Evolutionary conservation across 1,140 invertebrate genomes (phyloP), one percentile per base, ranked within the genome.

Genomic region (Tribolium madens): DNA sequence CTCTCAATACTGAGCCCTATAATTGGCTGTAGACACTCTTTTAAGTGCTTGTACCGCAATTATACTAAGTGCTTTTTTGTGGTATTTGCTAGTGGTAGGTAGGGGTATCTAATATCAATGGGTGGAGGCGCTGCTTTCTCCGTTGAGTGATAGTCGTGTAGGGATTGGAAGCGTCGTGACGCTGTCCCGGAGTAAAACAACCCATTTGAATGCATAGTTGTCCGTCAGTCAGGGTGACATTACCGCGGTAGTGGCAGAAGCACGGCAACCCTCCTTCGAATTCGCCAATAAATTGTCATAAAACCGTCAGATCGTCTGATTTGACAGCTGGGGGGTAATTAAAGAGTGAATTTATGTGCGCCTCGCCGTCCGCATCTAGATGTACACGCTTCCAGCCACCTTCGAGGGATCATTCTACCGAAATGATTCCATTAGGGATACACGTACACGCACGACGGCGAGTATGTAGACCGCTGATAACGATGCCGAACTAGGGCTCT

Each of bases 171-270:
- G 70, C 70, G 46, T 52, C 70, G 70, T 72, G 71, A 73, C 71
- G 71, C 52, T 73, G 71, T 73, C 71, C 42, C 82, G 84, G 86
- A 85, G 84, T 87, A 89, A 90, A 90, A 88, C 89, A 90, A 89
- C 86, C 89, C 85, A 90, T 90, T 90, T 90, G 89, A 90, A 90
- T 90, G 89, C 89, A 90, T 90, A 87, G 88, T 88, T 88, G 89
- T 90, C 89, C 87, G 89, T 90, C 89, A 90, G 87, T 90, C 89
- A 89, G 85, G 87, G 86, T 87, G 88, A 88, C 88, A 89, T 89
- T 89, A 88, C 85, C 81, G 84, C 83, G 79, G 81, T 80, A 81
- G 82, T 81, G 82, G 77, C 74, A 76, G 85, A 87, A 86, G 86
- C 86, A 86, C 71, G 80, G 88, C 87, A 88, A 89, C 88, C 83